These are phyloP conservation scores for Halocaridina rubra DNA, from an alignment of 2,888 invertebrate genomes.

Conservation along the genomic window DNA sequence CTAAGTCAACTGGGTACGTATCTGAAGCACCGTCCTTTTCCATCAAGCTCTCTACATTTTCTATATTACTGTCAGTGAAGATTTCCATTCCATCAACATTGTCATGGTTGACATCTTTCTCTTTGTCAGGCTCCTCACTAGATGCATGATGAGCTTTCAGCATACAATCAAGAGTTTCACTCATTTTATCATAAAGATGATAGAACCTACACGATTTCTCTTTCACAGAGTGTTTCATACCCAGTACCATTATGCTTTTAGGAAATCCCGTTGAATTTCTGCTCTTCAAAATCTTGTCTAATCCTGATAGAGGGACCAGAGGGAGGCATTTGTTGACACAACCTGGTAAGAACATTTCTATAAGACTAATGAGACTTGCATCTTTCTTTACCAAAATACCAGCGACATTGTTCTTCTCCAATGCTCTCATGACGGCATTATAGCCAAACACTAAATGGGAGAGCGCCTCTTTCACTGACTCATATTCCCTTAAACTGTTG, in stretches of 20 bases:
- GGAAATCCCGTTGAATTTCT: neutral
- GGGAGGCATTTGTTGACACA: slow-evolving; percentile 48
- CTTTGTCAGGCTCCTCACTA: neutral
- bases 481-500: neutral
- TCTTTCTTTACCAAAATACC: slow-evolving; percentile 53
- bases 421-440: slow-evolving; percentile 59
- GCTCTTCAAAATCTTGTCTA: slow-evolving; percentile 17
- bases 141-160: neutral
- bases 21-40: neutral
- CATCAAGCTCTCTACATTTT: neutral
- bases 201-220: slow-evolving; percentile 21
- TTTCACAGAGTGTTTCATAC: slow-evolving; percentile 37
- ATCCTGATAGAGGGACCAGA: slow-evolving; percentile 31
- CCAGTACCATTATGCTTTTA: slow-evolving; percentile 36
- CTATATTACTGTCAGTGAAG: neutral
- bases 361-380: slow-evolving; percentile 28
- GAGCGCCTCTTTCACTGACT: neutral
- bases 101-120: neutral
- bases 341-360: slow-evolving; percentile 47
- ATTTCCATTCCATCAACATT: neutral
- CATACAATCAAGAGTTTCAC: slow-evolving; percentile 16
- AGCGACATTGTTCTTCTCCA: slow-evolving; percentile 40
- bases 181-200: slow-evolving; percentile 35
- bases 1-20: neutral
- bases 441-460: slow-evolving; percentile 54